These are phyloP conservation scores for Ochropacha duplaris DNA, from an alignment of 2,888 invertebrate genomes.

Conservation along the genomic window DNA sequence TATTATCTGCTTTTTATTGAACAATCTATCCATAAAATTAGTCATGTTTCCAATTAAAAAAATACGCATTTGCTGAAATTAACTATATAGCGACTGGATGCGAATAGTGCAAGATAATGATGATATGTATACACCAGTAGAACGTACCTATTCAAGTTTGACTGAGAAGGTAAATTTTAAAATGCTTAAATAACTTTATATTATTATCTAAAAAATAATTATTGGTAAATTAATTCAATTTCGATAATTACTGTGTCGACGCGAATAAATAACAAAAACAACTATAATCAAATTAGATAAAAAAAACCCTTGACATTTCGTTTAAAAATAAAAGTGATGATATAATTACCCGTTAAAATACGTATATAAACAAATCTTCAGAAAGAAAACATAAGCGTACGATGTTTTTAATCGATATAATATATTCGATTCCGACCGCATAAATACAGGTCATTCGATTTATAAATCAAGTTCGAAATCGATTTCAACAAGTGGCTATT, in stretches of 20 bases:
- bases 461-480: slow-evolving; percentile 80
- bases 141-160: too few relatives aligned
- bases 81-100: background rate
- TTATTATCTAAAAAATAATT: slow-evolving; percentile 7
- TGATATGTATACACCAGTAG: too few relatives aligned
- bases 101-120: too few relatives aligned
- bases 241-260: slow-evolving; percentile 33
- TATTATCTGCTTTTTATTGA: too few relatives aligned
- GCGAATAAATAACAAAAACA: slow-evolving; percentile 32
- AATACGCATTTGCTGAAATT: too few relatives aligned
- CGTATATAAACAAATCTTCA: slow-evolving; percentile 52
- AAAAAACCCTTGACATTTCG: slow-evolving; percentile 53
- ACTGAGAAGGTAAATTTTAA: too few relatives aligned
- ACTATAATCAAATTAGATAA: slow-evolving; percentile 26
- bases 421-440: slow-evolving; percentile 59
- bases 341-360: slow-evolving; percentile 23
- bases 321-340: slow-evolving; percentile 14
- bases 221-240: slow-evolving; percentile 5
- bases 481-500: slow-evolving; percentile 83
- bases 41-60: too few relatives aligned
- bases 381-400: slow-evolving; percentile 41
- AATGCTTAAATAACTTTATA: slow-evolving; percentile 14
- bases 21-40: too few relatives aligned
- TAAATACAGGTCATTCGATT: slow-evolving; percentile 78
- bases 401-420: slow-evolving; percentile 59